Evolutionary conservation across 2,888 invertebrate genomes (phyloP).

Genomic region (Ichneumoninae sp.): DNA sequence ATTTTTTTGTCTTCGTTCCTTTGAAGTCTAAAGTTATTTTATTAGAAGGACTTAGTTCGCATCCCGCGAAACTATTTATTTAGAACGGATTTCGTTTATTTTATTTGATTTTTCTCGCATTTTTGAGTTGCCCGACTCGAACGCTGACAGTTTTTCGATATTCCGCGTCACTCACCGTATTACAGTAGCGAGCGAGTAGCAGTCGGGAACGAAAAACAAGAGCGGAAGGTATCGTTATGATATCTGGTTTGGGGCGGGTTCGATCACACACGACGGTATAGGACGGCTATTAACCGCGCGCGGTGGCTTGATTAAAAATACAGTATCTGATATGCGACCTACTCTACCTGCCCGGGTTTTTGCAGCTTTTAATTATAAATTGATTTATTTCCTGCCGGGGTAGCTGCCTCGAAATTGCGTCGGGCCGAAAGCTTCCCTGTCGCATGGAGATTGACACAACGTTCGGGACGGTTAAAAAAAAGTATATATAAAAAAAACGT

Average conservation of each 20-base stretch:
- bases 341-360: neutral
- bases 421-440: neutral
- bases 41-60: neutral
- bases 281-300: constrained; percentile 30
- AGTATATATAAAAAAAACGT: neutral
- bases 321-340: constrained; percentile 26
- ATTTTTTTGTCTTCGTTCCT: neutral
- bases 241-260: neutral
- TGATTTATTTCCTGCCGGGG: constrained; percentile 34
- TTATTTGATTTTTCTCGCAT: constrained; percentile 18
- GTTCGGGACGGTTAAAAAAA: neutral
- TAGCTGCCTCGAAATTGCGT: constrained; percentile 15
- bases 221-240: neutral
- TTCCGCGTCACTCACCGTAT: constrained; percentile 39
- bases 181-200: neutral
- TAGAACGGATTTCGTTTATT: constrained; percentile 26
- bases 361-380: constrained; percentile 45
- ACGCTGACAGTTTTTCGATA: constrained; percentile 53
- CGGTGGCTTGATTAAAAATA: constrained; percentile 39
- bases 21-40: too few species aligned
- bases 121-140: constrained; percentile 39
- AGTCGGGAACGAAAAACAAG: constrained; percentile 5
- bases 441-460: constrained; percentile 3
- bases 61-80: neutral
- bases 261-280: constrained; percentile 4